phyloP scores from a whole-genome alignment of 2,888 invertebrate species.

The Nomada lathburiana region DNA sequence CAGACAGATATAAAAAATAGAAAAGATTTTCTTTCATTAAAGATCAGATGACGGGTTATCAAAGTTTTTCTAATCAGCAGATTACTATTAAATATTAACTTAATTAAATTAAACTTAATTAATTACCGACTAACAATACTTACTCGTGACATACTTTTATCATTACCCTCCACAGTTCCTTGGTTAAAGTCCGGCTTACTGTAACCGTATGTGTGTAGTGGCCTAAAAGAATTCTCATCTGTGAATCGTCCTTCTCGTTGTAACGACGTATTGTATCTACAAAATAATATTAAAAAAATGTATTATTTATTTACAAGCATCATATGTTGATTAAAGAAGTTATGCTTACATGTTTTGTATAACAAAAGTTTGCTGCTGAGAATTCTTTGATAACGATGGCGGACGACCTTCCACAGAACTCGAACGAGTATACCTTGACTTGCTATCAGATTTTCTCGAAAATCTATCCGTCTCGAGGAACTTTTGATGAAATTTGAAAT shows the following conservation, averaged over 20 bases:
- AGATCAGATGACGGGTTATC: no score
- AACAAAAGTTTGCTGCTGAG: slow-evolving; percentile 54
- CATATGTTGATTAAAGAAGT: background rate
- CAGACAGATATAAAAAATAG: no score
- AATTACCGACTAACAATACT: slow-evolving; percentile 1
- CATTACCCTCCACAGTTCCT: slow-evolving; percentile 18
- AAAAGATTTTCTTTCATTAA: no score
- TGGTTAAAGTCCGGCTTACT: slow-evolving; percentile 34
- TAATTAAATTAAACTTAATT: background rate
- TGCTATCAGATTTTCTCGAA: slow-evolving; percentile 26
- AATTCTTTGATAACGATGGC: slow-evolving; percentile 22
- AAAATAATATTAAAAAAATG: background rate
- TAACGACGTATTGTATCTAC: slow-evolving; percentile 59
- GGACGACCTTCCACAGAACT: slow-evolving; percentile 37
- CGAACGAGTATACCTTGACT: slow-evolving; percentile 28
- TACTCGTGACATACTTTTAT: slow-evolving; percentile 49
- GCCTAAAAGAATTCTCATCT: slow-evolving; percentile 45
- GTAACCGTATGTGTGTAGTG: slow-evolving; percentile 42
- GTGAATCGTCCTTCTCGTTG: slow-evolving; percentile 58
- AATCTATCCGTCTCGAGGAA: slow-evolving; percentile 41
- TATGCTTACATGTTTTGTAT: slow-evolving; percentile 59
- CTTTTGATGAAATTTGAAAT: slow-evolving; percentile 38
- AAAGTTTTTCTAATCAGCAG: no score
- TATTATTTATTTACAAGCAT: no score
- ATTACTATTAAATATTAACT: background rate